Percentiles rank a stretch among this genome's conserved stretches.
phyloP scores from a whole-genome alignment of 2,888 invertebrate genomes.

The Therioaphis trifolii region DNA sequence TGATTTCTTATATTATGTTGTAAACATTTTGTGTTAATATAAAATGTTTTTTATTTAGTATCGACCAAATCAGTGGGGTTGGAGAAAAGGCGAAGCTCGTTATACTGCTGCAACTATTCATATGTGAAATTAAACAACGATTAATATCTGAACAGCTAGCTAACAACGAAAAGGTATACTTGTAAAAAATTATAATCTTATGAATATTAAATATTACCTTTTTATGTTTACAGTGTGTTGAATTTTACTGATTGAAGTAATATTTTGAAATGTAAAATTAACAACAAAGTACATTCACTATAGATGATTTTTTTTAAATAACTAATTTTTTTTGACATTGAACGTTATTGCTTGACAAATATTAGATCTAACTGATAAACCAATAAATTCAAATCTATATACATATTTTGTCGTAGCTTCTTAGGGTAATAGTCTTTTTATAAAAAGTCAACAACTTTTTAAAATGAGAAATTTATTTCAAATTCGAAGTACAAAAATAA shows the following conservation, averaged over 20 bases:
- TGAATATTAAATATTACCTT: background rate
- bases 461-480: too few relatives aligned
- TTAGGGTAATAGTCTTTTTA: too few relatives aligned
- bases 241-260: conserved; percentile 2
- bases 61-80: conserved; percentile 91
- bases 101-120: conserved; percentile 95
- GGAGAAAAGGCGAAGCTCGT: conserved; percentile 90
- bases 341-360: conserved; percentile 22
- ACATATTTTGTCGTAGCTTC: too few relatives aligned
- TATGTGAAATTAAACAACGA: conserved; percentile 73
- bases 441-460: too few relatives aligned
- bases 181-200: background rate
- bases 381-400: background rate
- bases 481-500: too few relatives aligned
- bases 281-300: background rate
- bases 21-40: background rate
- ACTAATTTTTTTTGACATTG: background rate
- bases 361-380: background rate
- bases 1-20: background rate
- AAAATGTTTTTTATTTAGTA: conserved; percentile 78
- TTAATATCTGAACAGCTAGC: conserved; percentile 10
- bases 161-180: conserved; percentile 18
- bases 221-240: conserved; percentile 21
- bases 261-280: conserved; percentile 1
- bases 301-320: conserved; percentile 2